phyloP scores from a whole-genome alignment of 2,888 invertebrate genomes.

The Timandra comae region DNA sequence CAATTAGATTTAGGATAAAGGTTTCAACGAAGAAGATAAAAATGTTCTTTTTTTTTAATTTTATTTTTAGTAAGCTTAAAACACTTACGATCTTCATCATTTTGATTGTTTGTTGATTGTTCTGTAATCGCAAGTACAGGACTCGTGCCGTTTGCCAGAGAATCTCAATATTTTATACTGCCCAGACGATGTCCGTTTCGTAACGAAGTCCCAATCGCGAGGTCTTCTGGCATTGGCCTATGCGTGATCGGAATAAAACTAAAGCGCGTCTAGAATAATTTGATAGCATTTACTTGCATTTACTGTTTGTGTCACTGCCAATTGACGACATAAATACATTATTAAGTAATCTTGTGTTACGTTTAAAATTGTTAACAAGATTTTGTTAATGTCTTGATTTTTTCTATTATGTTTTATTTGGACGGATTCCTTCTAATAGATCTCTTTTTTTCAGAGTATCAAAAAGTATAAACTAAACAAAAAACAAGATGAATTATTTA shows the following conservation, averaged over 20 bases:
- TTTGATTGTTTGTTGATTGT: conserved; percentile 43
- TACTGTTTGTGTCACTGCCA: conserved; percentile 19
- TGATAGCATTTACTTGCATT: conserved; percentile 36
- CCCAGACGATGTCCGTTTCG: conserved; percentile 36
- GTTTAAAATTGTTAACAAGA: too few species aligned
- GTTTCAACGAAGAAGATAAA: too few species aligned
- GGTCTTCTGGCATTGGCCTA: conserved; percentile 62
- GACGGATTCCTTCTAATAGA: too few species aligned
- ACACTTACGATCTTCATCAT: conserved; percentile 68
- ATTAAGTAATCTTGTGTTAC: too few species aligned
- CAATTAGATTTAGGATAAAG: too few species aligned
- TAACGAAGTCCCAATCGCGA: conserved; percentile 31
- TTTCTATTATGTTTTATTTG: too few species aligned
- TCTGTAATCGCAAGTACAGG: conserved; percentile 39
- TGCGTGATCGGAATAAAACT: conserved; percentile 56
- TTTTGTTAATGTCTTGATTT: too few species aligned
- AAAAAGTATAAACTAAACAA: too few species aligned
- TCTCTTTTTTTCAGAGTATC: too few species aligned
- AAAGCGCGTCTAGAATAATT: conserved; percentile 17
- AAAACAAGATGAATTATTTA: too few species aligned
- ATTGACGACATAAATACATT: conserved; percentile 5
- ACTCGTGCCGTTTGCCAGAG: conserved; percentile 37
- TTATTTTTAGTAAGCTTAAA: not conserved
- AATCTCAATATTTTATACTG: conserved; percentile 50
- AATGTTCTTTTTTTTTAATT: not conserved